phyloP scores from a whole-genome alignment of 2,888 invertebrate genomes.

The Actias luna region DNA sequence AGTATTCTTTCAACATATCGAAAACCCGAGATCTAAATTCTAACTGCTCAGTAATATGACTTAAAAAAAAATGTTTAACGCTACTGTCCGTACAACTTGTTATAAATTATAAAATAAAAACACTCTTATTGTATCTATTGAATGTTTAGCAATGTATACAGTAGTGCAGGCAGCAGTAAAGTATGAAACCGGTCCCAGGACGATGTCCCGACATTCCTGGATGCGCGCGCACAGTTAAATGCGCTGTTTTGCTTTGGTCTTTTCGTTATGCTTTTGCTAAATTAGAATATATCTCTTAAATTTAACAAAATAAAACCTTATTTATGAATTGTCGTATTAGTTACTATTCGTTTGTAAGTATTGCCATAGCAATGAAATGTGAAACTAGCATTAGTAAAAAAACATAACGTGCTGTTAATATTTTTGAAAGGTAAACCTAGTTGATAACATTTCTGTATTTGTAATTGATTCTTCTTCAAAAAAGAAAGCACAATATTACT shows the following conservation, averaged over 20 bases:
- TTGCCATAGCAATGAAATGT: neutral
- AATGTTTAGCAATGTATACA: conserved; percentile 35
- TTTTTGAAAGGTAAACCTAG: neutral
- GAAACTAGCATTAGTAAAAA: too few relatives aligned
- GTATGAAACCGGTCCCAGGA: conserved; percentile 64
- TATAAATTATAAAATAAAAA: conserved; percentile 26
- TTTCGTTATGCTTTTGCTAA: conserved; percentile 35
- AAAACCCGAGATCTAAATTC: too few relatives aligned
- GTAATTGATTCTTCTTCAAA: neutral
- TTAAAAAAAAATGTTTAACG: too few relatives aligned
- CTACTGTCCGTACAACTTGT: neutral
- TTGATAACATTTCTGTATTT: neutral
- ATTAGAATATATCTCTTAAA: conserved; percentile 2
- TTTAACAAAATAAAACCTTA: neutral
- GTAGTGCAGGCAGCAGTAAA: conserved; percentile 44
- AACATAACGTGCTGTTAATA: neutral
- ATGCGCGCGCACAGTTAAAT: conserved; percentile 54
- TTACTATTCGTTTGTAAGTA: neutral
- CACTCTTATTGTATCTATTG: conserved; percentile 30
- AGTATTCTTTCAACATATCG: too few relatives aligned
- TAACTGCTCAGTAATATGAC: neutral
- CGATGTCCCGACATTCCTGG: conserved; percentile 73
- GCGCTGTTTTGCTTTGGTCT: conserved; percentile 45
- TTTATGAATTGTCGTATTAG: neutral
- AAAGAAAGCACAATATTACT: too few relatives aligned